Conservation (phyloP, 2,113 vertebrate genomes). For the Gallinago jamesoni region DNA sequence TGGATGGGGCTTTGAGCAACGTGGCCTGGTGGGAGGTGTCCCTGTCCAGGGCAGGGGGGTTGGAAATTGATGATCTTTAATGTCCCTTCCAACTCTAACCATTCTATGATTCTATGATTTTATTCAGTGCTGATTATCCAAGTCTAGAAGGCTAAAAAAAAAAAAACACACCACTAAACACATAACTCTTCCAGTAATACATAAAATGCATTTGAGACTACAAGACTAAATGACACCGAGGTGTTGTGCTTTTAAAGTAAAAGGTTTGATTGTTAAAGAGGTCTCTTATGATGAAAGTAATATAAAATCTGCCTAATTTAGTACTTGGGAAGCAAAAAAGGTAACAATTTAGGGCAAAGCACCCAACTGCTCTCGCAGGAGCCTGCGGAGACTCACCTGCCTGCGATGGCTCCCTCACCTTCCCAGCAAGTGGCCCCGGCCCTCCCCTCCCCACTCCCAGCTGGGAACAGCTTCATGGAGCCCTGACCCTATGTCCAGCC, state of each 20-base stretch:
- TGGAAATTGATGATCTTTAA: too few species aligned
- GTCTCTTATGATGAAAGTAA: not conserved
- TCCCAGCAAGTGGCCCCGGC: not conserved
- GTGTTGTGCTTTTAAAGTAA: not conserved
- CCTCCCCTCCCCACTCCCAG: not conserved
- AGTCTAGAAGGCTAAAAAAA: not conserved
- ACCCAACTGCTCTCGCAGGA: not conserved
- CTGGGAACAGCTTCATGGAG: accelerated
- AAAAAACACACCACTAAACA: not conserved
- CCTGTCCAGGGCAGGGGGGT: too few species aligned
- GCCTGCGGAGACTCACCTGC: not conserved
- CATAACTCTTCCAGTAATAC: not conserved
- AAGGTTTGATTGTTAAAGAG: not conserved
- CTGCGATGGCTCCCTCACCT: accelerated
- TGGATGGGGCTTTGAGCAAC: too few species aligned
- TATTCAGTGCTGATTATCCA: not conserved
- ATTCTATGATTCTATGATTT: not conserved
- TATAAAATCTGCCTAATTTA: not conserved
- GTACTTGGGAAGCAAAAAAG: not conserved
- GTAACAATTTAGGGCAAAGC: not conserved
- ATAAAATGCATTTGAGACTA: not conserved
- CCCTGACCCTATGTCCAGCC: not conserved
- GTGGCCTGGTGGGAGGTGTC: too few species aligned
- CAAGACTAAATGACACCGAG: not conserved
- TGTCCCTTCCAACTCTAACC: too few species aligned